These are phyloP conservation scores for Clarias pachynema DNA, from an alignment of 2,797 vertebrate species.

Conservation along the genomic window DNA sequence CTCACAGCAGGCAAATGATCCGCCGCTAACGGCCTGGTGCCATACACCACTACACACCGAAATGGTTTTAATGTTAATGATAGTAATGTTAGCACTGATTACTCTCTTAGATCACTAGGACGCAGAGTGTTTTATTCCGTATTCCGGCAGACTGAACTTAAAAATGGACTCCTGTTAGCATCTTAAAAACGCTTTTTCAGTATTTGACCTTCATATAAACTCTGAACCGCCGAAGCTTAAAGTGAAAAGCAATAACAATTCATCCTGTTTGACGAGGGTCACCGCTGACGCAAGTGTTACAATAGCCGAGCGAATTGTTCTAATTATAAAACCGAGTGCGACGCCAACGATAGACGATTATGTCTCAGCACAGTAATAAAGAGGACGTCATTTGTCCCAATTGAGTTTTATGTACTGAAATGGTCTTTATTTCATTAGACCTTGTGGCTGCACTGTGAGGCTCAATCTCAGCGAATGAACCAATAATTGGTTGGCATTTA, in stretches of 20 bases:
- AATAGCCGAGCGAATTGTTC: not conserved
- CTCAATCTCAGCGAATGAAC: slow-evolving; percentile 1
- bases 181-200: not conserved
- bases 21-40: too few relatives aligned
- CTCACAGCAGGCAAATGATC: too few relatives aligned
- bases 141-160: not conserved
- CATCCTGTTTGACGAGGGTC: not conserved
- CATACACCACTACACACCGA: too few relatives aligned
- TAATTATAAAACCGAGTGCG: not conserved
- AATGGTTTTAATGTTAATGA: too few relatives aligned
- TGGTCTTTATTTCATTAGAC: not conserved
- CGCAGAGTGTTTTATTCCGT: too few relatives aligned
- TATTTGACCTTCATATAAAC: not conserved
- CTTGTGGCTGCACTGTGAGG: not conserved
- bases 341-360: not conserved
- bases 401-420: slow-evolving; percentile 16
- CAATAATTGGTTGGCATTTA: not conserved
- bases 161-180: not conserved
- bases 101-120: not conserved
- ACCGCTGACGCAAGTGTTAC: not conserved
- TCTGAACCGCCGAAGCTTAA: not conserved
- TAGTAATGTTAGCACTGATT: not conserved
- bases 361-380: not conserved
- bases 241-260: not conserved
- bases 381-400: not conserved